Evolutionary conservation across 1,140 invertebrate species (phyloP), one percentile per base, ranked within the genome.

Genomic region (Aphaenogaster rudis): DNA sequence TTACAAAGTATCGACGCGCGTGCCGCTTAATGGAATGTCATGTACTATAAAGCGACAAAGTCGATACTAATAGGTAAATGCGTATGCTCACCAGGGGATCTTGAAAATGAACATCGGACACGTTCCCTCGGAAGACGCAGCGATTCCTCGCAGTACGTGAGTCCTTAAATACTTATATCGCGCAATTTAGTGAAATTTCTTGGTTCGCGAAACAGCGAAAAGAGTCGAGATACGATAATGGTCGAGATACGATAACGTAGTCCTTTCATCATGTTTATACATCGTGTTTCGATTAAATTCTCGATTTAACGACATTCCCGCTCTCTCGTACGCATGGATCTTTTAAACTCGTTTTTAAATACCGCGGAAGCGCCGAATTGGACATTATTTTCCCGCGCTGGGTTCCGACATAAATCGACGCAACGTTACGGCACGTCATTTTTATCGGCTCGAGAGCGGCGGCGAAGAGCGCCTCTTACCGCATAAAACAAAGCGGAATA

Each of bases 401-500:
- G 33, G 36, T 33, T 13, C 17, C 54, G 64, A 81, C 66, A 33
- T 61, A 84, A 74, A 76, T 61, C 52, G 57, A 74, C 42, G 54
- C 54, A 61, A 84, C 69, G 39, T 74, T 84, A 39, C 28, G 80
- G 33, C 69, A 63, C 5, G 28, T 72, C 28, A 84, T 63, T 74
- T 82, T 76, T 84, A 84, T 76, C 52, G 33, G 42, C 52, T 82
- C n/a, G 36, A 50, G 48, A 64, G 78, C 61, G 78, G 21, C 78
- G 36, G 48, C 63, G 64, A 63, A 28, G 54, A 77, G 71, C 42
- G 21, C 69, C 42, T 78, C 48, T 85, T 85, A 78, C 71, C 57
- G 82, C 76, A 86, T 79, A 79, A 78, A 86, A 86, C 82, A 86
- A 79, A 86, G 82, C 74, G 48, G 21, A 77, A 64, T 76, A 86